Base-by-base conservation (phyloP, 2,113 vertebrate genomes). In the Glaucidium brasilianum region DNA sequence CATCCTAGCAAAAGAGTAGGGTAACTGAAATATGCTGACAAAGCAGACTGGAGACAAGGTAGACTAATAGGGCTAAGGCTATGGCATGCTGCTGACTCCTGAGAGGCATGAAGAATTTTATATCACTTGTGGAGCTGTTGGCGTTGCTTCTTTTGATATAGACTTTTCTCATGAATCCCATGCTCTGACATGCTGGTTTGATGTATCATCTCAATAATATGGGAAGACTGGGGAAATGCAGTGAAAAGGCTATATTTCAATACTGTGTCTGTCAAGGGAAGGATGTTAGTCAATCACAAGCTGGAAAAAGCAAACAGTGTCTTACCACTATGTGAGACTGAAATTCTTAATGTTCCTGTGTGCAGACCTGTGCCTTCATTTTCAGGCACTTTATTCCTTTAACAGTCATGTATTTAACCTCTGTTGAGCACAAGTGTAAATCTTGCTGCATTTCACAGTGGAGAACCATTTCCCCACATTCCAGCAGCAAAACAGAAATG, bases 181-280 rank as follows among this genome's bases (percentile, higher is more conserved):
- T 88, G 30, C 37, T 94, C 56, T 79, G 89, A 87, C 60, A 26
- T 49, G 39, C 52, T 62, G 50, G 26, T 23, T 85, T 96, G 92
- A 92, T 94, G 34, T 74, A 75, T 91, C 27, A 19, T 49, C 92
- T 94, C 83, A 87, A 13, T 92, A 74, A 92, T 67, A 69, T 75
- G 34, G 34, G 50, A 78, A 75, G 83, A 74, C 43, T 52, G 55
- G 43, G 41, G 47, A 81, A 92, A 84, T 84, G 74, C 78, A 74
- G 47, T 80, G 68, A 55, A 77, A 90, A 63, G 75, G 30, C 59
- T 84, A 0, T 86, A 78, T 94, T 96, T 90, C 71, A 74, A 34
- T 49, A 19, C 1, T 0, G 15, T 58, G 10, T 72, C 55, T 92
- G 39, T 62, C 85, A 90, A 50, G 59, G 69, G 77, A 95, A 76